Evolutionary conservation across 2,797 vertebrate species (phyloP).

Genomic region (Tinamus major): DNA sequence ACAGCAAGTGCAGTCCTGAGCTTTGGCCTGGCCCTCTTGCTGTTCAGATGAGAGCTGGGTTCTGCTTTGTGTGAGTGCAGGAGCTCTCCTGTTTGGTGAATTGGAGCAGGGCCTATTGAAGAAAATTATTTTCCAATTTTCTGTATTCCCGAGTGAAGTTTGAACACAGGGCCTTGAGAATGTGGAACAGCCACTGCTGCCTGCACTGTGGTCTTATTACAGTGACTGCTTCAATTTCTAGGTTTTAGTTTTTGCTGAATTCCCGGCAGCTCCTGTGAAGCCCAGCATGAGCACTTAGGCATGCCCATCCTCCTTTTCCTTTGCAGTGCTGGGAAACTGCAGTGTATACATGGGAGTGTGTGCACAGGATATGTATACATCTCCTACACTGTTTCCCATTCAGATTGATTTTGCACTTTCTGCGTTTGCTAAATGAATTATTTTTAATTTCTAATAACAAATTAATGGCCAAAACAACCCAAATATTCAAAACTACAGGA

Average conservation of each 20-base stretch:
- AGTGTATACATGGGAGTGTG: neutral
- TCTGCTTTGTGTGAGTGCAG: neutral
- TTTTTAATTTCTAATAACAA: neutral
- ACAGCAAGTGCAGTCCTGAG: neutral
- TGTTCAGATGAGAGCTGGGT: neutral
- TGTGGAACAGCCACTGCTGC: neutral
- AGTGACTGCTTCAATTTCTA: neutral
- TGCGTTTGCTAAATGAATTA: neutral
- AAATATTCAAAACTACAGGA: neutral
- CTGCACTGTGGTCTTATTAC: neutral
- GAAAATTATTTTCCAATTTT: neutral
- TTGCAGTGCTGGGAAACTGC: neutral
- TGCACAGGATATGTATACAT: neutral
- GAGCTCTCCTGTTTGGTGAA: neutral
- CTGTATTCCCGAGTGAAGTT: neutral
- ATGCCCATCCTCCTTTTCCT: neutral
- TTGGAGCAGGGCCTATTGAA: neutral
- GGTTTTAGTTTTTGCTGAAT: neutral
- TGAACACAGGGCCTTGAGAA: neutral
- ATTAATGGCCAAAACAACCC: neutral
- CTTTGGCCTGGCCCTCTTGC: conserved; percentile 19
- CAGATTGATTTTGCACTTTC: neutral
- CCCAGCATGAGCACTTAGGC: neutral
- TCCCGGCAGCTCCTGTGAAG: neutral
- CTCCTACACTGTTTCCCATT: neutral